Evolutionary conservation across 2,888 invertebrate genomes (phyloP).

Genomic region (Malachius bipustulatus): DNA sequence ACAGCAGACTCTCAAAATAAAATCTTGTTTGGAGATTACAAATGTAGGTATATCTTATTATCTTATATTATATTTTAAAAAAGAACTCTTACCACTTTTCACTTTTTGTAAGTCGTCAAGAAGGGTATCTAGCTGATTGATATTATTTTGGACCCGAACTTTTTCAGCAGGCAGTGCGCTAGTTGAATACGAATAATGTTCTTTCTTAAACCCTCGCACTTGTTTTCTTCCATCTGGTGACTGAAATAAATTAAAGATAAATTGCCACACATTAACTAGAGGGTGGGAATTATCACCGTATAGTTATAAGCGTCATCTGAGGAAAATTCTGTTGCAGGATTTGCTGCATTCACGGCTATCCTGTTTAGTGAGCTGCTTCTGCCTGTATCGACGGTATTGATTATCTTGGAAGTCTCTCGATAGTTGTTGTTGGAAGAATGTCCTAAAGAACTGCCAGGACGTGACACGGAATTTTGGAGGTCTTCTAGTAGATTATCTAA

Average conservation of each 20-base stretch:
- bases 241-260: too few relatives aligned
- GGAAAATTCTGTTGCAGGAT: conserved; percentile 34
- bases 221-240: conserved; percentile 34
- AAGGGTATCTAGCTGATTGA: conserved; percentile 62
- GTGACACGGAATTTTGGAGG: conserved; percentile 35
- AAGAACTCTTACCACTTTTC: too few relatives aligned
- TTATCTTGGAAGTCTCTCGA: conserved; percentile 23
- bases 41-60: too few relatives aligned
- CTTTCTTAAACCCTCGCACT: conserved; percentile 33
- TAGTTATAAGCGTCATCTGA: conserved; percentile 35
- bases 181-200: conserved; percentile 32
- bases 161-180: conserved; percentile 28
- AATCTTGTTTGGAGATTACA: too few relatives aligned
- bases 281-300: conserved; percentile 23
- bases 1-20: too few relatives aligned
- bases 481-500: conserved; percentile 36
- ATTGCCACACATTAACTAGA: too few relatives aligned
- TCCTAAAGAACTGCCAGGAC: conserved; percentile 32
- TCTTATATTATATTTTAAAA: too few relatives aligned
- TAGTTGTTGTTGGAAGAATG: conserved; percentile 23
- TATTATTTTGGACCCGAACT: conserved; percentile 43
- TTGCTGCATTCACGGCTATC: conserved; percentile 29
- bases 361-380: conserved; percentile 31
- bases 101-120: conserved; percentile 57
- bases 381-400: conserved; percentile 21